Evolutionary conservation across 64 coral and sea anemone genomes (phyloP), one percentile per base, ranked within the genome.

Genomic region (Orbicella faveolata): DNA sequence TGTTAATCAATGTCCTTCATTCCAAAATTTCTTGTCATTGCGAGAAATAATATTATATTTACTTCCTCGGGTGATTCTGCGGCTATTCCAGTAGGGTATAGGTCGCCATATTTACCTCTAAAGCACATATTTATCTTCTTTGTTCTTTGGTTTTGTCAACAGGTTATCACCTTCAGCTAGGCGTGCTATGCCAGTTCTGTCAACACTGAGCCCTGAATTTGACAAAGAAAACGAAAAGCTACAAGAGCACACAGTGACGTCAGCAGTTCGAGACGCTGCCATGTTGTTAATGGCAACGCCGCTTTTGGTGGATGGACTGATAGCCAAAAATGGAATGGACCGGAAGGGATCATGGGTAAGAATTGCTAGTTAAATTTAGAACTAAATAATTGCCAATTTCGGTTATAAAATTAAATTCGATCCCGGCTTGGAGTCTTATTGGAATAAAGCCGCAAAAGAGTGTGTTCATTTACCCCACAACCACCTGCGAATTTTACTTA

Each of bases 251-350:
- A 66, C 61, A 79, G 41, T 92, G 61, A 44, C 44, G 12, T 87
- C 90, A 39, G 90, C 75, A 25, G 81, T 92, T 75, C 61, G 90
- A 44, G 86, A 87, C 11, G 84, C 90, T 21, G 90, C 78, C 35
- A 63, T 92, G 83, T 48, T 87, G 64, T 63, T 86, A 2, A 87
- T 92, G 63, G 90, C 83, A 57, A 73, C 90, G 30, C 90, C 90
- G 25, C 90, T 92, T 44, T 63, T 92, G 26, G 8, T 87, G 30
- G 83, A 87, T 67, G 84, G 86, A 25, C 16, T 73, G 36, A 80
- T 73, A 9, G 44, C 65, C 11, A 70, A 87, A 44, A 70, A 52
- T 68, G 37, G 34, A 4, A 23, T 52, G 20, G n/a, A 73, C 8
- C 19, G 82, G 16, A 52, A 23, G 5, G 82, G 82, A 85, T 79